Evolutionary conservation across 2,888 invertebrate genomes (phyloP).

Genomic region (Tipula helvola): DNA sequence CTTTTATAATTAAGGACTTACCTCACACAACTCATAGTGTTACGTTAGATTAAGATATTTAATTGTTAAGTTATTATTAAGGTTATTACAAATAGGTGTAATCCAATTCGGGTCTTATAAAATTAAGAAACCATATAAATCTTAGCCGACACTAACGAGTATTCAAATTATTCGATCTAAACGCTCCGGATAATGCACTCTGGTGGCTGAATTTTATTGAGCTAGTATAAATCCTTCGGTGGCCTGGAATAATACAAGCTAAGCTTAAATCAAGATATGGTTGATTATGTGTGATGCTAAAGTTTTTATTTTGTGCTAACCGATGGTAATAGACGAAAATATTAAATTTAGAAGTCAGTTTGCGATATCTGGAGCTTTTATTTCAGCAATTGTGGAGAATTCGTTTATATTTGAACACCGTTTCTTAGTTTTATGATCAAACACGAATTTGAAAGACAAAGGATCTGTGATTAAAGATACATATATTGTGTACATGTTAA

Average conservation of each 20-base stretch:
- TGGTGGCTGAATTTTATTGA: not conserved
- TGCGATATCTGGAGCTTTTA: not conserved
- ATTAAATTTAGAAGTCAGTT: not conserved
- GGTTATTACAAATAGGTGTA: not conserved
- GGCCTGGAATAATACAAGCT: not conserved
- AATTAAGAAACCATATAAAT: not conserved
- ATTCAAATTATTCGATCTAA: not conserved
- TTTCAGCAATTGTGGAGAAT: not conserved
- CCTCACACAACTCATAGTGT: not conserved
- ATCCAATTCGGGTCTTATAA: not conserved
- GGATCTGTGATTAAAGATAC: not conserved
- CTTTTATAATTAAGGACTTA: not conserved
- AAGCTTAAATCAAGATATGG: not conserved
- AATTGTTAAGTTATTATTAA: not conserved
- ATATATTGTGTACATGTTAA: too few species aligned
- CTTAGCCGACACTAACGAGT: not conserved
- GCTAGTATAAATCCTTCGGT: not conserved
- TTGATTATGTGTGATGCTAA: not conserved
- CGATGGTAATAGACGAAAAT: not conserved
- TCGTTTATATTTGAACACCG: not conserved
- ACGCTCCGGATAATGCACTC: not conserved
- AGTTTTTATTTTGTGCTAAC: not conserved
- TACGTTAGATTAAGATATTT: not conserved
- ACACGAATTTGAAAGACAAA: not conserved
- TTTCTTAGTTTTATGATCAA: not conserved